phyloP scores from a whole-genome alignment of 2,888 invertebrate genomes.

The Trichopria drosophilae region DNA sequence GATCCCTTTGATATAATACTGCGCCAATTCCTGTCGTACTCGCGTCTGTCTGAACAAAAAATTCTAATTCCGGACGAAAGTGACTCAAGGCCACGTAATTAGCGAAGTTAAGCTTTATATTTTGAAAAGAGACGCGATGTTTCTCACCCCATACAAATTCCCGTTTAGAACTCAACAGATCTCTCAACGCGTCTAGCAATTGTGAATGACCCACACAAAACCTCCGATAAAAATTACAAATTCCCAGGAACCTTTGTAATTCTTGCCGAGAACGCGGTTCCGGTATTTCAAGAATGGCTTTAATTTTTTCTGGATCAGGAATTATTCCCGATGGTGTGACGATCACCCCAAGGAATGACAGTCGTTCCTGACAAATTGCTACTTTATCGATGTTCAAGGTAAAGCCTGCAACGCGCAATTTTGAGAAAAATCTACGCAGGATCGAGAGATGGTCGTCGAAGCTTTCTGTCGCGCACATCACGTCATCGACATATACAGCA shows the following conservation, averaged over 20 bases:
- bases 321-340: conserved; percentile 2
- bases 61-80: neutral
- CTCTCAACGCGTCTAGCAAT: conserved; percentile 1
- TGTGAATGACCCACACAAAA: neutral
- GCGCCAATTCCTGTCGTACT: conserved; percentile 6
- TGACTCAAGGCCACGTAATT: neutral
- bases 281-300: too few species aligned
- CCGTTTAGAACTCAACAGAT: conserved; percentile 1
- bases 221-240: conserved; percentile 6
- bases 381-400: conserved; percentile 16
- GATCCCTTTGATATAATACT: conserved; percentile 7
- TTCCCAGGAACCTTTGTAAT: conserved; percentile 1
- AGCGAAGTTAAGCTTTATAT: conserved; percentile 8
- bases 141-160: conserved; percentile 6
- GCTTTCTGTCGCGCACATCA: neutral
- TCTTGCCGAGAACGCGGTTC: too few species aligned
- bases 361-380: too few species aligned
- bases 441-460: conserved; percentile 4
- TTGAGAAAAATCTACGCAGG: neutral
- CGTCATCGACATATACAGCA: conserved; percentile 8
- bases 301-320: neutral
- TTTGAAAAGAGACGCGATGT: neutral
- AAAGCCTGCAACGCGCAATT: conserved; percentile 5
- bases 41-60: conserved; percentile 3
- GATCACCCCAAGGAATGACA: conserved; percentile 6